phyloP scores from a whole-genome alignment of 1,140 invertebrate genomes.

The Lepeophtheirus salmonis region DNA sequence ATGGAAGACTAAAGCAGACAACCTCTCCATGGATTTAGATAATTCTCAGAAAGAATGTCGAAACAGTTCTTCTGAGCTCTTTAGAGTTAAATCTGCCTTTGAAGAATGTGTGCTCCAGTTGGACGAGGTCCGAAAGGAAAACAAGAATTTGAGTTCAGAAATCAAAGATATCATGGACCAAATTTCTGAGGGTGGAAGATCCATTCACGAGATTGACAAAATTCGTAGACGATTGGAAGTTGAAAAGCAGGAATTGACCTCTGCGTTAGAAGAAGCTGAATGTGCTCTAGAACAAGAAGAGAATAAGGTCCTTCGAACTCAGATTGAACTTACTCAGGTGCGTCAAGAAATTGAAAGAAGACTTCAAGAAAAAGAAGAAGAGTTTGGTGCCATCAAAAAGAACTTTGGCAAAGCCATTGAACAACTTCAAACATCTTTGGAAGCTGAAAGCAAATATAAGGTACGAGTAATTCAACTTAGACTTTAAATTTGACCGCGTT shows the following conservation, averaged over 20 bases:
- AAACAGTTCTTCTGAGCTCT: slow-evolving; percentile 34
- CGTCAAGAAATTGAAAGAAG: slow-evolving; percentile 37
- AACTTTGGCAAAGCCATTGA: slow-evolving; percentile 87
- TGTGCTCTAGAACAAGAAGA: slow-evolving; percentile 40
- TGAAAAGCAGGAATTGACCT: slow-evolving; percentile 43
- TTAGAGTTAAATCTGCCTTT: slow-evolving; percentile 31
- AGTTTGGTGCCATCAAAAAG: slow-evolving; percentile 44
- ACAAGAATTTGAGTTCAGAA: slow-evolving; percentile 34
- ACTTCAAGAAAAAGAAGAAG: slow-evolving; percentile 39
- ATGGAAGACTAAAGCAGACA: slow-evolving; percentile 38
- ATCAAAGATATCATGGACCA: slow-evolving; percentile 42
- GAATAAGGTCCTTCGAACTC: slow-evolving; percentile 34
- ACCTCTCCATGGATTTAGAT: slow-evolving; percentile 36
- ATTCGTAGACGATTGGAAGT: slow-evolving; percentile 37
- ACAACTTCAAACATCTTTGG: slow-evolving; percentile 40
- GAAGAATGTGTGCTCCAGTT: slow-evolving; percentile 32
- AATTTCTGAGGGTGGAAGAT: slow-evolving; percentile 25
- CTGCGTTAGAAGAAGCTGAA: slow-evolving; percentile 42
- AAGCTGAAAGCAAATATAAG: slow-evolving; percentile 39
- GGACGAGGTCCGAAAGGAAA: slow-evolving; percentile 34
- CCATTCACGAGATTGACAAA: slow-evolving; percentile 40
- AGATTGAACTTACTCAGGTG: slow-evolving; percentile 32
- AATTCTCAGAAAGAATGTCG: slow-evolving; percentile 20
- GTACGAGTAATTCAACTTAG: too few relatives aligned
- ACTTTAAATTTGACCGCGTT: too few relatives aligned